Conservation (phyloP, 2,113 vertebrate species). For the Corydoras maculifer region DNA sequence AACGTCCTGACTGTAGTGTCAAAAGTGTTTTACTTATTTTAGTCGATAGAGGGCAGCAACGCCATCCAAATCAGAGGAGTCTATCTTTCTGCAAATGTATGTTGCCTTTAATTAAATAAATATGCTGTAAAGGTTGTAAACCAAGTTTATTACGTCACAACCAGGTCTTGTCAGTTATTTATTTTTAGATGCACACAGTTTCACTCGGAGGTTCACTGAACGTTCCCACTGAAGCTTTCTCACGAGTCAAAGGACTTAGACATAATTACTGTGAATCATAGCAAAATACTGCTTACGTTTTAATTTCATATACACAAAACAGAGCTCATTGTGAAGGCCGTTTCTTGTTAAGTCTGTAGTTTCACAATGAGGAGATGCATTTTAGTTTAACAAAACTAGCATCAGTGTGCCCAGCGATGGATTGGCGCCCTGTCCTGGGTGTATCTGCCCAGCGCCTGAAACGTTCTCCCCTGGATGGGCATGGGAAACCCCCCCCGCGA, state of each 20-base stretch:
- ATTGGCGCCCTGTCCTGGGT: too few species aligned
- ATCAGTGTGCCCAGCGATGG: too few species aligned
- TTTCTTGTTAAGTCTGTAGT: too few species aligned
- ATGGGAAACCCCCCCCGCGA: too few species aligned
- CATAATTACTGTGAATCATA: conserved; percentile 23
- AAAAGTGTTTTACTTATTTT: neutral
- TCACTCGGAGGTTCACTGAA: neutral
- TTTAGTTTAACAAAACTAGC: too few species aligned
- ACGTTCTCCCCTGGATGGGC: too few species aligned
- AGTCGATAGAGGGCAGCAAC: neutral
- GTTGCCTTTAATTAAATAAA: neutral
- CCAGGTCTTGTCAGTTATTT: too few species aligned
- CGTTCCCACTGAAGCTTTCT: conserved; percentile 8
- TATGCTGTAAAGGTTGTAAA: neutral
- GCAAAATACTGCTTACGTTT: neutral
- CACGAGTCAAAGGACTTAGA: conserved; percentile 2
- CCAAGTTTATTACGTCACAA: too few species aligned
- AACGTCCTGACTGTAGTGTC: too few species aligned
- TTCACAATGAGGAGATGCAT: too few species aligned
- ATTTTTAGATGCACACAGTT: too few species aligned
- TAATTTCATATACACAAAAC: conserved; percentile 17
- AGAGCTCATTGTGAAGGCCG: neutral
- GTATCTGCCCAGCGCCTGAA: too few species aligned
- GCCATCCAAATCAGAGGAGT: neutral
- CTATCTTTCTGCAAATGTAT: neutral